Conservation (phyloP, 2,888 invertebrate genomes). For the Coelogynopora nodosa region DNA sequence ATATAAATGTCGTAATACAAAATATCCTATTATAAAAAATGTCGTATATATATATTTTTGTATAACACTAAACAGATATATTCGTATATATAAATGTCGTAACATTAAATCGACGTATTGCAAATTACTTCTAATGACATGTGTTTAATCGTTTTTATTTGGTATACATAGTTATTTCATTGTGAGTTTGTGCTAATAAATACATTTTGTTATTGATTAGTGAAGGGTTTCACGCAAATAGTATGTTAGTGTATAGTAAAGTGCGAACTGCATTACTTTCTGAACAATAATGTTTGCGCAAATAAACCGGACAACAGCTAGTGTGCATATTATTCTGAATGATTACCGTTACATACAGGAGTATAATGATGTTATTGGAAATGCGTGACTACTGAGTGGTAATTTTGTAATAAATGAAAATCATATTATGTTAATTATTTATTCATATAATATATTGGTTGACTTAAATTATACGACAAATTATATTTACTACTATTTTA, state of each 20-base stretch:
- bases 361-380: neutral
- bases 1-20: neutral
- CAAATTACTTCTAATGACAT: neutral
- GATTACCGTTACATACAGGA: neutral
- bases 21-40: neutral
- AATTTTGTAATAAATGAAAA: too few relatives aligned
- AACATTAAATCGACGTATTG: neutral
- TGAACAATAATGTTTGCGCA: neutral
- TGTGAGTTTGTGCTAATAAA: neutral
- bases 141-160: neutral
- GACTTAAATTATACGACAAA: too few relatives aligned
- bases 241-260: neutral
- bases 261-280: neutral
- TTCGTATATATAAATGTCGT: neutral
- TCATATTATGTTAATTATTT: too few relatives aligned
- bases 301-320: neutral
- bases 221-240: neutral
- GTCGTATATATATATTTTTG: neutral
- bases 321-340: neutral
- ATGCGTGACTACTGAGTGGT: neutral
- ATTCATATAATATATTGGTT: too few relatives aligned
- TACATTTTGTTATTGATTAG: neutral
- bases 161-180: neutral
- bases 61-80: neutral
- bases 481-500: too few relatives aligned